phyloP scores from a whole-genome alignment of 2,888 invertebrate species.

The Candidula unifasciata region DNA sequence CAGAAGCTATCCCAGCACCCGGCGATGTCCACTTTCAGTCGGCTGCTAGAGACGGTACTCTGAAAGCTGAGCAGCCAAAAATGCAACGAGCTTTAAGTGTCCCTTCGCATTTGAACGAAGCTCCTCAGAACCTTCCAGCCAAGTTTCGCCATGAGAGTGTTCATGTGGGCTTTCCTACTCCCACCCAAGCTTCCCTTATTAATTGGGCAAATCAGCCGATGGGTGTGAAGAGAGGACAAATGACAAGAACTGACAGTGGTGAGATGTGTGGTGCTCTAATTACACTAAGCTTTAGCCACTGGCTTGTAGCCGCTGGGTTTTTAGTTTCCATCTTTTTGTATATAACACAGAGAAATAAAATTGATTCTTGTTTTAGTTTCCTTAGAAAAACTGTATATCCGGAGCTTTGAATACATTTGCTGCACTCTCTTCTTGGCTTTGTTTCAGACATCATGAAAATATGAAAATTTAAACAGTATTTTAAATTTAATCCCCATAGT shows the following conservation, averaged over 20 bases:
- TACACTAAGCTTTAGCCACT: slow-evolving; percentile 8
- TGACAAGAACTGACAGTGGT: slow-evolving; percentile 20
- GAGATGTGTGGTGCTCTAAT: slow-evolving; percentile 22
- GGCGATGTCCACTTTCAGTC: slow-evolving; percentile 3
- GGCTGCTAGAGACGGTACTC: background rate
- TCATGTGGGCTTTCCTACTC: background rate
- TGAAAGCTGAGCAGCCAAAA: background rate
- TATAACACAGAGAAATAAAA: slow-evolving; percentile 13
- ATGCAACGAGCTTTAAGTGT: slow-evolving; percentile 17
- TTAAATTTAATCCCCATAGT: background rate
- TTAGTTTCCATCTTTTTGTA: background rate
- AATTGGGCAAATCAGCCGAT: slow-evolving; percentile 3
- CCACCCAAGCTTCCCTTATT: background rate
- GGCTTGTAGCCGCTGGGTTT: slow-evolving; percentile 2
- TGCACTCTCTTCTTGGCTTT: background rate
- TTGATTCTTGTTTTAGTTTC: background rate
- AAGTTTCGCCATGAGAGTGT: background rate
- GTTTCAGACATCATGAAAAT: background rate
- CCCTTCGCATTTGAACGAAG: background rate
- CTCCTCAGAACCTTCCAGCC: background rate
- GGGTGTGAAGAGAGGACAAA: slow-evolving; percentile 11
- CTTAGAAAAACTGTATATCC: background rate
- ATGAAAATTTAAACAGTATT: background rate
- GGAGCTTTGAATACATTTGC: slow-evolving; percentile 2
- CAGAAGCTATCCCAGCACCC: background rate